A percentile compares a stretch with the other conserved stretches of the same genome.
phyloP scores from a whole-genome alignment of 2,113 vertebrate species.

The Cygnus buccinator region DNA sequence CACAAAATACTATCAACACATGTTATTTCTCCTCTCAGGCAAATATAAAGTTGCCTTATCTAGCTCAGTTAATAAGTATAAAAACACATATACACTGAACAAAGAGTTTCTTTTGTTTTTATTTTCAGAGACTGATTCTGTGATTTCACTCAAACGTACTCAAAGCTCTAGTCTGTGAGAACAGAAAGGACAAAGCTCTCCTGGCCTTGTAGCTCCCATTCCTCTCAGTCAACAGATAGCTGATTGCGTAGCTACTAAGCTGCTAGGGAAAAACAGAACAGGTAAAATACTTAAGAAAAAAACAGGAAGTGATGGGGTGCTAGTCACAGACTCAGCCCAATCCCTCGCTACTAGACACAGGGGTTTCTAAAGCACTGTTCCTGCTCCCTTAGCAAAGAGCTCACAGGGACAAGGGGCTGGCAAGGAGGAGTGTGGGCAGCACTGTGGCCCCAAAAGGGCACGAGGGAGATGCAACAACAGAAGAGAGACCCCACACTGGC shows the following conservation, averaged over 20 bases:
- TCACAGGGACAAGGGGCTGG: neutral
- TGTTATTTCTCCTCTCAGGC: neutral
- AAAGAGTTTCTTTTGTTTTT: neutral
- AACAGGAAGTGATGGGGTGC: neutral
- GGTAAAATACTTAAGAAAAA: neutral
- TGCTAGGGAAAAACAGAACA: neutral
- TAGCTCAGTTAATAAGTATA: neutral
- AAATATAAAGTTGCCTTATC: neutral
- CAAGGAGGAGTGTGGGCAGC: neutral
- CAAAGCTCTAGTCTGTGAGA: neutral
- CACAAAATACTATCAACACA: fast-evolving
- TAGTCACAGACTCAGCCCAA: neutral
- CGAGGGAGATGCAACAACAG: neutral
- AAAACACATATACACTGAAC: neutral
- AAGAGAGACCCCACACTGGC: neutral
- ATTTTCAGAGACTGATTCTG: neutral
- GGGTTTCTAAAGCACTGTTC: neutral
- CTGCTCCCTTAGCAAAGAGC: neutral
- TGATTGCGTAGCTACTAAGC: neutral
- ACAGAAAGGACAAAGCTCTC: neutral
- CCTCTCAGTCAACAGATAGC: neutral
- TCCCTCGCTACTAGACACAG: fast-evolving
- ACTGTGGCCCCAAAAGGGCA: neutral
- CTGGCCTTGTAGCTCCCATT: neutral
- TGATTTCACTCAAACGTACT: neutral